phyloP scores from a whole-genome alignment of 2,797 vertebrate species.

The Enteromius mattozi region DNA sequence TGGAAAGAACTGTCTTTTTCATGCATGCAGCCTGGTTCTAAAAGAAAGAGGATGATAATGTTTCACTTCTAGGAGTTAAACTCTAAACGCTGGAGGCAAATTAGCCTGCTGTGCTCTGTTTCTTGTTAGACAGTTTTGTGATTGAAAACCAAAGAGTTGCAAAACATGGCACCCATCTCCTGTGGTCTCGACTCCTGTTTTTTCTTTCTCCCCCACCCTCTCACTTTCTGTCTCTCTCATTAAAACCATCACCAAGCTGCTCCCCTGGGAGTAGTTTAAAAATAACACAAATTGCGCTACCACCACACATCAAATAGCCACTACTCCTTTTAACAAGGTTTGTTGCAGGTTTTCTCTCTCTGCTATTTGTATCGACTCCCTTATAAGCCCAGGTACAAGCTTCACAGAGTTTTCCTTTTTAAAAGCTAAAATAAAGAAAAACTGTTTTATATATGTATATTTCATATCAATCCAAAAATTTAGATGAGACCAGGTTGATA shows the following conservation, averaged over 20 bases:
- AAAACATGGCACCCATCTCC: constrained; percentile 45
- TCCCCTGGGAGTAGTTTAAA: constrained; percentile 73
- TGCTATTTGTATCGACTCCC: constrained; percentile 8
- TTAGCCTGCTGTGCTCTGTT: constrained; percentile 19
- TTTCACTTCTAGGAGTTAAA: constrained; percentile 15
- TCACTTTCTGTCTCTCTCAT: constrained; percentile 58
- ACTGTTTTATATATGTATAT: not conserved
- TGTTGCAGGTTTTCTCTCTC: constrained; percentile 22
- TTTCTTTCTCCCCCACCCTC: not conserved
- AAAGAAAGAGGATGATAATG: constrained; percentile 27
- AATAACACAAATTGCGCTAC: constrained; percentile 71
- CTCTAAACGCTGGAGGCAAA: constrained; percentile 32
- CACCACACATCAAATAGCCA: constrained; percentile 71
- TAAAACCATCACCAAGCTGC: constrained; percentile 70
- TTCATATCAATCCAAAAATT: constrained; percentile 21
- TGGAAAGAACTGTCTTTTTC: not conserved
- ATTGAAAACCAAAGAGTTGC: constrained; percentile 49
- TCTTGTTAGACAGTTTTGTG: constrained; percentile 13
- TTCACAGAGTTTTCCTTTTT: constrained; percentile 6
- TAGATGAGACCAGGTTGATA: not conserved
- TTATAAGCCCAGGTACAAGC: constrained; percentile 25
- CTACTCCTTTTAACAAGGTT: constrained; percentile 63
- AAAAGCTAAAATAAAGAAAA: constrained; percentile 14
- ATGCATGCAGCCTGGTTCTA: not conserved
- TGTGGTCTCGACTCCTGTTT: constrained; percentile 9